Conservation (phyloP, 2,888 invertebrate species). For the Autographa pulchrina region DNA sequence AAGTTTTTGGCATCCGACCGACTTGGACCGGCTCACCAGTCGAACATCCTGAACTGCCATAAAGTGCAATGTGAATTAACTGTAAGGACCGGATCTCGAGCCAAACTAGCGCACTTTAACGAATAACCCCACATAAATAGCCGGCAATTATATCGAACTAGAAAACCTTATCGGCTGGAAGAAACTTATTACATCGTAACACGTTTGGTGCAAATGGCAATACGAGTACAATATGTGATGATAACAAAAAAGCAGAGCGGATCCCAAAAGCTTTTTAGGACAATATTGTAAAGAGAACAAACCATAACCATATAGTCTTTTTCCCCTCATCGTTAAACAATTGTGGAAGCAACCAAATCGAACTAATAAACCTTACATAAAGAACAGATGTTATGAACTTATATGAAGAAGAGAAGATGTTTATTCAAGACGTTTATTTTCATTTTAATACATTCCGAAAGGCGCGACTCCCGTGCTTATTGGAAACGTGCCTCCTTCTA, state of each 20-base stretch:
- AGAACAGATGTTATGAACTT: too few species aligned
- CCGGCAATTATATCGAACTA: conserved; percentile 31
- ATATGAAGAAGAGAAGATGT: too few species aligned
- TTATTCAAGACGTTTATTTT: conserved; percentile 28
- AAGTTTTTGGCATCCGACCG: conserved; percentile 78
- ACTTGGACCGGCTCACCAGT: conserved; percentile 60
- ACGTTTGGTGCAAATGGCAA: neutral
- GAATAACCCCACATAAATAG: conserved; percentile 58
- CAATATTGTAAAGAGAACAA: neutral
- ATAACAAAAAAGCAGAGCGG: neutral
- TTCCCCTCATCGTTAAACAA: neutral
- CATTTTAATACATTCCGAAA: conserved; percentile 51
- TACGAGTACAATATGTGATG: neutral
- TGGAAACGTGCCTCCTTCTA: conserved; percentile 59
- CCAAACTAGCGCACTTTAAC: conserved; percentile 67
- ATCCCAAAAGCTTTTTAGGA: neutral
- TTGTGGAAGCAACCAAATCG: neutral
- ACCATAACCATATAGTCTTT: neutral
- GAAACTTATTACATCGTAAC: neutral
- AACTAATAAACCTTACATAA: conserved; percentile 16
- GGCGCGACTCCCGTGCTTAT: conserved; percentile 46
- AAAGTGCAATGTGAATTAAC: conserved; percentile 80
- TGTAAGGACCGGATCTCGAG: conserved; percentile 67
- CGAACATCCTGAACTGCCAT: conserved; percentile 76
- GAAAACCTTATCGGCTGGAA: neutral